These are phyloP conservation scores for Parasteatoda tepidariorum DNA, from an alignment of 1,140 invertebrate species.

Conservation along the genomic window DNA sequence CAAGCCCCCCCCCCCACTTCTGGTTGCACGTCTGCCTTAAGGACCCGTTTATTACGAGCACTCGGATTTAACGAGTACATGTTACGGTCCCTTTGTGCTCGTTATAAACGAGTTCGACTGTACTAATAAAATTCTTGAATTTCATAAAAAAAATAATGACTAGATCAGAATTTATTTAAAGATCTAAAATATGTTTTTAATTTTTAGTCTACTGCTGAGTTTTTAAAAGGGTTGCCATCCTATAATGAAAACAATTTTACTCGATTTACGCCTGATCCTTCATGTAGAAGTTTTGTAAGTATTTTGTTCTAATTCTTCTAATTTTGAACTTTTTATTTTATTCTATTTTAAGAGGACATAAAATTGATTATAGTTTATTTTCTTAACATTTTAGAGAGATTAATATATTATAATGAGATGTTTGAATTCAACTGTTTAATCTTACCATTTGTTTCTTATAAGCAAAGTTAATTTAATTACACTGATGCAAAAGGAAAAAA, in stretches of 20 bases:
- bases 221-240: constrained; percentile 89
- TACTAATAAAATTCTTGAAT: too few species aligned
- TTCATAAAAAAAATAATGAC: too few species aligned
- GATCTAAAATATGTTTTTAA: not conserved
- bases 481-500: too few species aligned
- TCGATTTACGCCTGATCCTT: constrained; percentile 86
- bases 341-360: not conserved
- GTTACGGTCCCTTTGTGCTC: too few species aligned
- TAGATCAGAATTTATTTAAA: not conserved
- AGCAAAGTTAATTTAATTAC: not conserved
- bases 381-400: not conserved
- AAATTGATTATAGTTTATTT: not conserved
- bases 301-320: constrained; percentile 40
- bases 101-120: too few species aligned
- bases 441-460: not conserved
- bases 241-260: constrained; percentile 92
- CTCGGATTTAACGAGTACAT: too few species aligned
- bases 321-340: not conserved
- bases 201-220: constrained; percentile 75
- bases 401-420: not conserved
- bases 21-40: too few species aligned
- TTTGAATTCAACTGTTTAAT: not conserved
- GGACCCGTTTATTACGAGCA: too few species aligned
- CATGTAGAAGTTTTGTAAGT: constrained; percentile 79
- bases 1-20: too few species aligned